A percentile compares a stretch with the other conserved stretches of the same genome.
These are phyloP conservation scores for Xerus rutilus DNA, from an alignment of 2,797 vertebrate genomes.

Conservation along the genomic window DNA sequence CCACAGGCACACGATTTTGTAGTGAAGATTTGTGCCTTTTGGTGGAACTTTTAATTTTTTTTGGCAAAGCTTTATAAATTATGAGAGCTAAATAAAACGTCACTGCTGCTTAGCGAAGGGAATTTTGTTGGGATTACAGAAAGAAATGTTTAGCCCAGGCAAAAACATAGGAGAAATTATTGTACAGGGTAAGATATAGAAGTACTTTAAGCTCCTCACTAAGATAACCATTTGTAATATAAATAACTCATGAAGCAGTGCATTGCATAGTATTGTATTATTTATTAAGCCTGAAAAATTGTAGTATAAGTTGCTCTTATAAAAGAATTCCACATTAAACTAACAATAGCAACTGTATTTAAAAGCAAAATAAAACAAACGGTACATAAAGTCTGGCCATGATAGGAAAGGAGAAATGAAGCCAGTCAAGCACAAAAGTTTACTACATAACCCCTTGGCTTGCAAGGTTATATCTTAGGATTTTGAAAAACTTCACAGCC, in stretches of 20 bases:
- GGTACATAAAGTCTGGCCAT: neutral
- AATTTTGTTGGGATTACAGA: neutral
- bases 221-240: slow-evolving; percentile 15
- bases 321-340: slow-evolving; percentile 63
- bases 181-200: neutral
- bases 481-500: neutral
- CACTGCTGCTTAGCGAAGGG: slow-evolving; percentile 9
- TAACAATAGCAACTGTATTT: slow-evolving; percentile 44
- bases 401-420: neutral
- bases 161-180: slow-evolving; percentile 42
- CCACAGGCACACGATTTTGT: slow-evolving; percentile 56
- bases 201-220: neutral
- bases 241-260: slow-evolving; percentile 30
- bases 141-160: neutral
- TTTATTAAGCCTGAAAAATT: slow-evolving; percentile 58
- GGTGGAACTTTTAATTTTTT: neutral
- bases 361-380: slow-evolving; percentile 37
- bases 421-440: neutral
- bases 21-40: slow-evolving; percentile 73
- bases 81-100: slow-evolving; percentile 67
- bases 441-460: neutral
- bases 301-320: slow-evolving; percentile 14
- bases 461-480: neutral
- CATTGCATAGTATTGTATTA: slow-evolving; percentile 47
- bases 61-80: slow-evolving; percentile 66